A percentile compares a stretch with the other conserved stretches of the same genome.
Evolutionary conservation across 2,113 vertebrate genomes (phyloP).

Genomic region (Lycocorax pyrrhopterus): DNA sequence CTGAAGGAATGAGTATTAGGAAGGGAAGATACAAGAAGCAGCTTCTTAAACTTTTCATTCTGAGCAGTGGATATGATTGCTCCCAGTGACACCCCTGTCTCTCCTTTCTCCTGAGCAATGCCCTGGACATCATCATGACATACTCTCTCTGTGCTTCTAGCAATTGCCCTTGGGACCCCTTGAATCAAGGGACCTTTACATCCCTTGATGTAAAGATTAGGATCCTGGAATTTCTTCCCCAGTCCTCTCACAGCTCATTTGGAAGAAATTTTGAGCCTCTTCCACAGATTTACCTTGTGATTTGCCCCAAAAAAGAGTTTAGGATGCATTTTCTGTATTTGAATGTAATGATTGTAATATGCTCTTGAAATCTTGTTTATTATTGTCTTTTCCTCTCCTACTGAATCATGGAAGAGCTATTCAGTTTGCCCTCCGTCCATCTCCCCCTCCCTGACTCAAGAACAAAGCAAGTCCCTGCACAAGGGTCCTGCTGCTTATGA

Average conservation of each 20-base stretch:
- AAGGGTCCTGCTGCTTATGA: not conserved
- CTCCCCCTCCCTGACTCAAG: not conserved
- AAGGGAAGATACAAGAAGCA: not conserved
- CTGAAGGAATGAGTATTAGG: not conserved
- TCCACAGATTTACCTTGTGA: not conserved
- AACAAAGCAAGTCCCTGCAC: not conserved
- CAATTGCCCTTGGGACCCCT: not conserved
- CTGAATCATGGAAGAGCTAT: not conserved
- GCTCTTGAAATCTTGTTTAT: not conserved
- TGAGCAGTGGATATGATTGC: not conserved
- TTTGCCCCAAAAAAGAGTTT: not conserved
- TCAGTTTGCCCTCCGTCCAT: not conserved
- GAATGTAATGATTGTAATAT: not conserved
- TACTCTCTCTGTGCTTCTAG: not conserved
- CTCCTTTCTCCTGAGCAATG: not conserved
- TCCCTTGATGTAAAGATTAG: not conserved
- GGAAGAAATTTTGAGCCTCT: not conserved
- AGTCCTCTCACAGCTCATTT: not conserved
- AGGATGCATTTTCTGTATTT: not conserved
- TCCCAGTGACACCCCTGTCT: not conserved
- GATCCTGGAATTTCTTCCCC: not conserved
- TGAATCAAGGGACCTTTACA: not conserved
- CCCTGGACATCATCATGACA: not conserved
- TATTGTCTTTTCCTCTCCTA: not conserved
- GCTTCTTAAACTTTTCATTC: not conserved